Evolutionary conservation across 2,113 vertebrate species (phyloP).

Genomic region (Hippocampus comes): DNA sequence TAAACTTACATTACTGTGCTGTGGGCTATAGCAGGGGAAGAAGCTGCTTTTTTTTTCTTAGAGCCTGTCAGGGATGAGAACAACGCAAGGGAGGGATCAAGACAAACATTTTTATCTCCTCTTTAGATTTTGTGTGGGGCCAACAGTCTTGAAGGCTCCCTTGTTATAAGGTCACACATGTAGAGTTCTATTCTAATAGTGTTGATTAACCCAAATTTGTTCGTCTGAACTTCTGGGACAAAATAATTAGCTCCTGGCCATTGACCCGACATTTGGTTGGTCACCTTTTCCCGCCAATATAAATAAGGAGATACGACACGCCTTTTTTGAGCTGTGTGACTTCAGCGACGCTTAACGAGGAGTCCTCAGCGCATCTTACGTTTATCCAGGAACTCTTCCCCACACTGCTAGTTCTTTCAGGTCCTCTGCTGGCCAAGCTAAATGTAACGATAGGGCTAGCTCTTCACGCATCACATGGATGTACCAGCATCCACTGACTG

Average conservation of each 20-base stretch:
- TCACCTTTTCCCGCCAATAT: neutral
- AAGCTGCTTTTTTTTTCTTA: conserved; percentile 13
- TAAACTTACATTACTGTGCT: conserved; percentile 50
- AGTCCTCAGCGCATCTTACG: too few species aligned
- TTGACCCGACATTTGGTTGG: conserved; percentile 44
- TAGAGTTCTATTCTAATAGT: conserved; percentile 1
- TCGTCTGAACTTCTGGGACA: too few species aligned
- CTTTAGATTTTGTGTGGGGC: conserved; percentile 18
- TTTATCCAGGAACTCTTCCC: neutral
- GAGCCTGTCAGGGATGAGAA: conserved; percentile 24
- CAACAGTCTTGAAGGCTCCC: neutral
- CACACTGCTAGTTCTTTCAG: conserved; percentile 4
- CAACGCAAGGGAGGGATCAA: conserved; percentile 21
- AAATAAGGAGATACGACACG: too few species aligned
- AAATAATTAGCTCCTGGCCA: conserved; percentile 47
- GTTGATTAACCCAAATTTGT: too few species aligned
- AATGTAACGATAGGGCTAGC: conserved; percentile 35
- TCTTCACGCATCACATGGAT: neutral
- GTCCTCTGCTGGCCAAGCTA: conserved; percentile 26
- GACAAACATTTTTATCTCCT: conserved; percentile 21
- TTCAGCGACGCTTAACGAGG: too few species aligned
- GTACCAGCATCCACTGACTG: conserved; percentile 6
- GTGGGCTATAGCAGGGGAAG: conserved; percentile 14
- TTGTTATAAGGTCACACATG: conserved; percentile 17
- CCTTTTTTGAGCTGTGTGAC: too few species aligned